Conservation (phyloP, 2,888 invertebrate species). For the Drosophila bunnanda region DNA sequence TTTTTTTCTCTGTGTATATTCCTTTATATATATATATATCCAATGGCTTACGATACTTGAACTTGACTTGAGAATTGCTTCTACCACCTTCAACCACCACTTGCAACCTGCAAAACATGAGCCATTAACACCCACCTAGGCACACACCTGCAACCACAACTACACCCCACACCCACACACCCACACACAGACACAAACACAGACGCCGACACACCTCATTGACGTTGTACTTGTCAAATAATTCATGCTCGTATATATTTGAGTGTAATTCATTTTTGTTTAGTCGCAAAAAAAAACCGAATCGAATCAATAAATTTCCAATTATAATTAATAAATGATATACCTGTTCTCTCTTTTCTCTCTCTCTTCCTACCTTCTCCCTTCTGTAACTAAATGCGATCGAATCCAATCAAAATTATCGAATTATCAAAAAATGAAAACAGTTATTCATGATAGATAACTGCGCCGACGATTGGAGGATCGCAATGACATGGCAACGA, state of each 20-base stretch:
- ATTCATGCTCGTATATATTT: slow-evolving; percentile 78
- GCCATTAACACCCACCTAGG: slow-evolving; percentile 34
- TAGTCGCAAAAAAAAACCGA: slow-evolving; percentile 70
- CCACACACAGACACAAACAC: slow-evolving; percentile 28
- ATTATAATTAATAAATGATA: slow-evolving; percentile 78
- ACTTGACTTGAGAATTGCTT: slow-evolving; percentile 38
- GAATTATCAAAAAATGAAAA: slow-evolving; percentile 58
- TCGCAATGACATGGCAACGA: slow-evolving; percentile 99
- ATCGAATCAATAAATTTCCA: slow-evolving; percentile 77
- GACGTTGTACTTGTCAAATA: slow-evolving; percentile 77
- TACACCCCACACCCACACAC: slow-evolving; percentile 22
- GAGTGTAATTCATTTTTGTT: slow-evolving; percentile 75
- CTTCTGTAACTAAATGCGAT: slow-evolving; percentile 9
- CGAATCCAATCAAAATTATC: slow-evolving; percentile 20
- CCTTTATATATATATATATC: neutral
- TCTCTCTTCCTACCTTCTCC: slow-evolving; percentile 33
- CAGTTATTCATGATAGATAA: slow-evolving; percentile 99
- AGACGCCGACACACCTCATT: slow-evolving; percentile 60
- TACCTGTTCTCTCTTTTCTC: slow-evolving; percentile 46
- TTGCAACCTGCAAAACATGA: slow-evolving; percentile 13
- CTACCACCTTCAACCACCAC: slow-evolving; percentile 16
- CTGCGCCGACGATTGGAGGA: slow-evolving; percentile 99
- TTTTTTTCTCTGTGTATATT: neutral
- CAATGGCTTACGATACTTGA: slow-evolving; percentile 25
- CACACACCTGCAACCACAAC: slow-evolving; percentile 25